Evolutionary conservation across 2,797 vertebrate genomes (phyloP).

Genomic region (Xyrichtys novacula): DNA sequence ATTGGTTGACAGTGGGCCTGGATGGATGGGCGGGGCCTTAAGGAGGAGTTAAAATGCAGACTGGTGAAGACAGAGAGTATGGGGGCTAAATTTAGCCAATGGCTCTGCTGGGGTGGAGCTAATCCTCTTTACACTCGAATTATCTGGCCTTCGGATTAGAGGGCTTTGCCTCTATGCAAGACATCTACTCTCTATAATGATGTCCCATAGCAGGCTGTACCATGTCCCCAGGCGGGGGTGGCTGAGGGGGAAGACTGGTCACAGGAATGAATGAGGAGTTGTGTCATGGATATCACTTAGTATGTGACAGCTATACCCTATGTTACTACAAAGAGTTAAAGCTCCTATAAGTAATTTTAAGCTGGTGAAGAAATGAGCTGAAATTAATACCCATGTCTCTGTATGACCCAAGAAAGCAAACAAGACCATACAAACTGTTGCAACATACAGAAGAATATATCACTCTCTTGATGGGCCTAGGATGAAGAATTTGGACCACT

Average conservation of each 20-base stretch:
- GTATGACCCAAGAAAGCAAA: no score
- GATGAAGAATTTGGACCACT: no score
- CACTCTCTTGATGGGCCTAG: no score
- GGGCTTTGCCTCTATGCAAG: constrained; percentile 84
- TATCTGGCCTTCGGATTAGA: constrained; percentile 92
- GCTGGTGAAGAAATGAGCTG: no score
- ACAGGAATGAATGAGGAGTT: constrained; percentile 9
- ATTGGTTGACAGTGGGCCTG: constrained; percentile 52
- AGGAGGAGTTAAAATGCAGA: constrained; percentile 66
- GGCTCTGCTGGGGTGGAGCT: constrained; percentile 88
- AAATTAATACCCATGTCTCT: no score
- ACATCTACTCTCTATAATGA: constrained; percentile 84
- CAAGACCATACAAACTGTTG: no score
- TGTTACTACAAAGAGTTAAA: background rate
- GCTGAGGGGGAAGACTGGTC: constrained; percentile 4
- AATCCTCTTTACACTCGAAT: constrained; percentile 95
- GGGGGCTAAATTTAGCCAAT: constrained; percentile 92
- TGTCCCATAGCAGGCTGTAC: constrained; percentile 73
- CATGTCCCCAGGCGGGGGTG: constrained; percentile 57
- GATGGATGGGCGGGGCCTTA: constrained; percentile 48
- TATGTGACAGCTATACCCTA: background rate
- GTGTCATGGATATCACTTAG: constrained; percentile 5
- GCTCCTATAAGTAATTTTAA: no score
- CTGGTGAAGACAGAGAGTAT: constrained; percentile 72
- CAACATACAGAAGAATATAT: no score